A percentile compares a stretch with the other conserved stretches of the same genome.
Evolutionary conservation across 2,888 invertebrate genomes (phyloP).

Genomic region (Nephrocerus scutellatus): DNA sequence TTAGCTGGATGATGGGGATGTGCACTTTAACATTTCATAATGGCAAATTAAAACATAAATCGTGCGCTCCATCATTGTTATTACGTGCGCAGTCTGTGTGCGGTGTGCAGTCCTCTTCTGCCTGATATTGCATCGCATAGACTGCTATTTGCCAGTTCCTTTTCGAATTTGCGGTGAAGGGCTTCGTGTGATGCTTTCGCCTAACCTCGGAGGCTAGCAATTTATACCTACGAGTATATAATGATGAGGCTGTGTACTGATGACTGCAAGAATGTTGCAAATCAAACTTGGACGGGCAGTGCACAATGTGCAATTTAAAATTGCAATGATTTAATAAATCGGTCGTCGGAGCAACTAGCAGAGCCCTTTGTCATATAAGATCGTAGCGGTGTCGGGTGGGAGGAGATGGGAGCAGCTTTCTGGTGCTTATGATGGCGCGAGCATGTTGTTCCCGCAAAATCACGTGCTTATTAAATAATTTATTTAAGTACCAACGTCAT

Average conservation of each 20-base stretch:
- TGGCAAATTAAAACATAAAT: conserved; percentile 44
- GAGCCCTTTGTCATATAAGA: conserved; percentile 6
- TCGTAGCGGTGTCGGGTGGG: no score
- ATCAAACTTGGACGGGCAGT: no score
- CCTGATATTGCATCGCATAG: no score
- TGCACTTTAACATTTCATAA: conserved; percentile 27
- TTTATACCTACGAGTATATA: no score
- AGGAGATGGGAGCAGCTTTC: no score
- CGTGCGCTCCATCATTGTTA: conserved; percentile 40
- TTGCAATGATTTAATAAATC: conserved; percentile 38
- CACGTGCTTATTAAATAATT: conserved; percentile 46
- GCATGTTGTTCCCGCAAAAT: conserved; percentile 27
- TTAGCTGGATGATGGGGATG: no score
- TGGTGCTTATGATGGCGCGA: background rate
- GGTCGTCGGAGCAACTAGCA: no score
- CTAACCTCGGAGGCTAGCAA: no score
- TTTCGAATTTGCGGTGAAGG: no score
- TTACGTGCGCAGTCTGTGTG: conserved; percentile 26
- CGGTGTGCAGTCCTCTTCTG: conserved; percentile 17
- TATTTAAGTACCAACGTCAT: conserved; percentile 45
- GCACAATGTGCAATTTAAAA: conserved; percentile 22
- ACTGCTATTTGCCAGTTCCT: conserved; percentile 18
- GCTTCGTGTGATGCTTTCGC: no score
- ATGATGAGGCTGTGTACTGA: no score
- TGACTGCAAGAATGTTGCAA: no score